phyloP scores from a whole-genome alignment of 2,797 vertebrate genomes.

The Pelodytes ibericus region DNA sequence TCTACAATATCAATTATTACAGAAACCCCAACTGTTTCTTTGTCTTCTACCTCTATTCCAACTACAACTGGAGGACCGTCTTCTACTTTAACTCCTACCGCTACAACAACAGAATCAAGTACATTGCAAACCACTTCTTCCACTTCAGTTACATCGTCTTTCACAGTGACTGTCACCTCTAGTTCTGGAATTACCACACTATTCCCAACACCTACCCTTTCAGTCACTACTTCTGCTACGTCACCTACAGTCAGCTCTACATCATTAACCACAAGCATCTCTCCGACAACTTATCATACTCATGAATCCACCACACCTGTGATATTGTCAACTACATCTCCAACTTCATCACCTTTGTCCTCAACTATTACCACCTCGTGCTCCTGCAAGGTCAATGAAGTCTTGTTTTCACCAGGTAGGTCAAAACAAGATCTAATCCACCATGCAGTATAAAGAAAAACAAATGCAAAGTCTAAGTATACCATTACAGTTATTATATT shows the following conservation, averaged over 20 bases:
- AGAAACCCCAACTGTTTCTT: background rate
- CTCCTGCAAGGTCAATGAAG: conserved; percentile 56
- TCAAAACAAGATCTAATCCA: too few species aligned
- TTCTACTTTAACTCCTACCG: background rate
- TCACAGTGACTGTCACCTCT: conserved; percentile 27
- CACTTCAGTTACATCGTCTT: background rate
- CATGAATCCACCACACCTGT: background rate
- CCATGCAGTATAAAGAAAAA: too few species aligned
- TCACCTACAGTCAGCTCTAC: accelerated
- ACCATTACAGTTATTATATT: too few species aligned
- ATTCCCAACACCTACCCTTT: background rate
- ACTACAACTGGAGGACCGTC: background rate
- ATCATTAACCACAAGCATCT: background rate
- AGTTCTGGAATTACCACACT: conserved; percentile 16
- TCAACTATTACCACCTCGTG: conserved; percentile 12
- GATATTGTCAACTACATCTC: background rate
- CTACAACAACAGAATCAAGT: background rate
- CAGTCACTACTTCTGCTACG: conserved; percentile 7
- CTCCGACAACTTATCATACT: background rate
- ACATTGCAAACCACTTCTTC: background rate
- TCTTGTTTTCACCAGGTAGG: conserved; percentile 54
- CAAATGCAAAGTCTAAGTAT: too few species aligned
- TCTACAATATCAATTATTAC: background rate
- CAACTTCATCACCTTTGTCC: background rate
- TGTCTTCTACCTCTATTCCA: background rate